These are phyloP conservation scores for Eubasilissa regina DNA, from an alignment of 1,140 invertebrate genomes.

Conservation along the genomic window DNA sequence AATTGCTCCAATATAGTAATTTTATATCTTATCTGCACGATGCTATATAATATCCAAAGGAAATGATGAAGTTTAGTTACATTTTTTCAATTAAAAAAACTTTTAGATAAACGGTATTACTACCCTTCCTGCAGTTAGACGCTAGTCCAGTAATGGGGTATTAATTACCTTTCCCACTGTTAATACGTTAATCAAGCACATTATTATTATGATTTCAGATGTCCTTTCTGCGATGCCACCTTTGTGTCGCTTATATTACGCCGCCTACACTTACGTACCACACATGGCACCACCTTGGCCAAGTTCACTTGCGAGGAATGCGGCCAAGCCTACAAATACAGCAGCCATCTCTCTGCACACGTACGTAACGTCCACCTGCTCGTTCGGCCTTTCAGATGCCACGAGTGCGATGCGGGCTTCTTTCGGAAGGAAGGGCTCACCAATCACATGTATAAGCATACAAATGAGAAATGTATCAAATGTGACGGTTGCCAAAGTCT, in stretches of 20 bases:
- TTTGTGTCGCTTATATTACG: constrained; percentile 2
- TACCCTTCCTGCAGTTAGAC: too few relatives aligned
- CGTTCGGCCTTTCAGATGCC: constrained; percentile 36
- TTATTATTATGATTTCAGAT: neutral
- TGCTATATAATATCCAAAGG: too few relatives aligned
- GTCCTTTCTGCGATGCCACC: neutral
- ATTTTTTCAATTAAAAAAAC: too few relatives aligned
- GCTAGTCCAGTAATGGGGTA: too few relatives aligned
- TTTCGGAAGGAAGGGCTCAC: constrained; percentile 36
- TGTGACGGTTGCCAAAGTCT: neutral
- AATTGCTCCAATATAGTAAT: too few relatives aligned
- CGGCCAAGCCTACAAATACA: constrained; percentile 30
- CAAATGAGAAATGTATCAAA: neutral
- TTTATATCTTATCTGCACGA: too few relatives aligned
- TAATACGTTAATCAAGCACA: too few relatives aligned
- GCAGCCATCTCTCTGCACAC: constrained; percentile 36
- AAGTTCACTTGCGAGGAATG: constrained; percentile 52
- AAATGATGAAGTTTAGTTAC: too few relatives aligned
- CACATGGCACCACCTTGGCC: constrained; percentile 33
- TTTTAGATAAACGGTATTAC: too few relatives aligned
- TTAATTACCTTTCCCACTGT: too few relatives aligned
- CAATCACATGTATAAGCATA: constrained; percentile 15
- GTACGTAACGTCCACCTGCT: constrained; percentile 49
- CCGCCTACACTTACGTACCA: constrained; percentile 36
- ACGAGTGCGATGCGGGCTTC: constrained; percentile 44